phyloP scores from a whole-genome alignment of 2,888 invertebrate species.

The Caenorhabditis afra region DNA sequence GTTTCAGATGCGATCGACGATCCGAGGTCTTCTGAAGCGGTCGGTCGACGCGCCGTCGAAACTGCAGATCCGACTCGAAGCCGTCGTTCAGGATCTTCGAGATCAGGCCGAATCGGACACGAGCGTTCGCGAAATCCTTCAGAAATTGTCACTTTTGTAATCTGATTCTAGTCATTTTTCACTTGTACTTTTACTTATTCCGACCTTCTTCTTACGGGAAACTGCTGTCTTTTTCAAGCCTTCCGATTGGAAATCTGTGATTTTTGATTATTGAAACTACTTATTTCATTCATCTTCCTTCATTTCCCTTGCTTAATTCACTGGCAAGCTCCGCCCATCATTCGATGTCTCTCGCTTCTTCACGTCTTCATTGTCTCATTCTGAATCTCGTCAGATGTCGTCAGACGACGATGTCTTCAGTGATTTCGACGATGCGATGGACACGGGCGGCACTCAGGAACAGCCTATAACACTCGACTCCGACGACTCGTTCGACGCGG shows the following conservation, averaged over 20 bases:
- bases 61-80: constrained; percentile 23
- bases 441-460: neutral
- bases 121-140: constrained; percentile 33
- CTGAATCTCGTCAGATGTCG: constrained; percentile 11
- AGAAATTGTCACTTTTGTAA: constrained; percentile 43
- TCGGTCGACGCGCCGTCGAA: constrained; percentile 30
- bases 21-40: constrained; percentile 55
- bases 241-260: constrained; percentile 27
- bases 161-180: neutral
- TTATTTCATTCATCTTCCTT: too few species aligned
- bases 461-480: constrained; percentile 21
- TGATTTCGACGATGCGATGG: constrained; percentile 11
- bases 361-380: too few species aligned
- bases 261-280: neutral
- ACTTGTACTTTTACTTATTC: constrained; percentile 6
- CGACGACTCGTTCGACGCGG: constrained; percentile 40
- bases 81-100: constrained; percentile 40
- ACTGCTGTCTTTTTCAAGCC: constrained; percentile 13
- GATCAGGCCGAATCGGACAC: constrained; percentile 31
- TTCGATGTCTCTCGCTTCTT: too few species aligned
- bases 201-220: constrained; percentile 15
- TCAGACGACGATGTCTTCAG: constrained; percentile 25
- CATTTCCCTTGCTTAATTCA: too few species aligned
- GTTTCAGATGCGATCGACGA: constrained; percentile 56
- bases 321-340: too few species aligned